Evolutionary conservation across 2,888 invertebrate genomes (phyloP).

Genomic region (Acleris holmiana): DNA sequence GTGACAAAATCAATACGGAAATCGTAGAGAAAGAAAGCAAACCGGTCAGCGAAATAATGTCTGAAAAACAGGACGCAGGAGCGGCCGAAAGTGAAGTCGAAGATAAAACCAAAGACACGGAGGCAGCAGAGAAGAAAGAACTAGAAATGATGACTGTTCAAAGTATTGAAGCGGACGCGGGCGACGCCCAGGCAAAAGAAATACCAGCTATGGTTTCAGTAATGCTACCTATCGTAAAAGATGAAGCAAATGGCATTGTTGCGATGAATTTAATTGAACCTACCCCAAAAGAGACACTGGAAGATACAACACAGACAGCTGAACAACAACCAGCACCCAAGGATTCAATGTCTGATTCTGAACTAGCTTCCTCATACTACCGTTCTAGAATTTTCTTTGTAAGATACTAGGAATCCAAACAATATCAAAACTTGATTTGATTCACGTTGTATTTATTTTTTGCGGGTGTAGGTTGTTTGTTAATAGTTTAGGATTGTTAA

Average conservation of each 20-base stretch:
- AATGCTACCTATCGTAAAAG: constrained; percentile 40
- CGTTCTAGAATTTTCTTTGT: constrained; percentile 70
- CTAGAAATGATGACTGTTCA: constrained; percentile 42
- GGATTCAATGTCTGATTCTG: constrained; percentile 60
- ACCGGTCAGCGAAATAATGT: constrained; percentile 50
- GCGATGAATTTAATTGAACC: constrained; percentile 12
- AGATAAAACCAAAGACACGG: constrained; percentile 45
- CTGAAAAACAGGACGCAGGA: constrained; percentile 43
- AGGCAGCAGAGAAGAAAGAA: constrained; percentile 43
- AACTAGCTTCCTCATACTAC: constrained; percentile 74
- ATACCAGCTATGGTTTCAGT: constrained; percentile 52
- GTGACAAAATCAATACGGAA: constrained; percentile 40
- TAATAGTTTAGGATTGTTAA: constrained; percentile 37
- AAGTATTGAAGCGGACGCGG: constrained; percentile 41
- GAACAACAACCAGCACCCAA: constrained; percentile 44
- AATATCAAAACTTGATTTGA: constrained; percentile 23
- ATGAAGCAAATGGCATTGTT: constrained; percentile 39
- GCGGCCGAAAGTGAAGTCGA: constrained; percentile 44
- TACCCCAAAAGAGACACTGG: constrained; percentile 28
- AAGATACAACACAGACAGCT: constrained; percentile 31
- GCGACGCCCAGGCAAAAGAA: constrained; percentile 47
- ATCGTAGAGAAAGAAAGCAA: constrained; percentile 45
- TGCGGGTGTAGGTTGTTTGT: constrained; percentile 23
- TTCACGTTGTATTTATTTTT: constrained; percentile 21
- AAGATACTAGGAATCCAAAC: constrained; percentile 48